Conservation (phyloP, 2,113 vertebrate genomes). For the Cariama cristata region DNA sequence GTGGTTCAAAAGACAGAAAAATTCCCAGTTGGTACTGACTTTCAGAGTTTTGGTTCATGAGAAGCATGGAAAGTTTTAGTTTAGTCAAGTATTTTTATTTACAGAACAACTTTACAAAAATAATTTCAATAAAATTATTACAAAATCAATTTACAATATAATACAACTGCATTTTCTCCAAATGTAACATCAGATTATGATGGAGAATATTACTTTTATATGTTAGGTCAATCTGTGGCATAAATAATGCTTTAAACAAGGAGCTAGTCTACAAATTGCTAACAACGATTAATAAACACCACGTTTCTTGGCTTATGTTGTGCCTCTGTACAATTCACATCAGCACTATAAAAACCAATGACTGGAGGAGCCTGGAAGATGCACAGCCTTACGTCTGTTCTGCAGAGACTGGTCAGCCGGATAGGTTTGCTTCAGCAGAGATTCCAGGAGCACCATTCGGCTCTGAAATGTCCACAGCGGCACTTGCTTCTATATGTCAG, state of each 20-base stretch:
- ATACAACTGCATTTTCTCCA: constrained; percentile 68
- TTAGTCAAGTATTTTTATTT: constrained; percentile 80
- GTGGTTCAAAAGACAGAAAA: background rate
- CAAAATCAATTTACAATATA: constrained; percentile 80
- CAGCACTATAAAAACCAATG: background rate
- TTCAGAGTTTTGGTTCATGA: background rate
- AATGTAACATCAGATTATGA: constrained; percentile 30
- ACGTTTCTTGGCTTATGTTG: constrained; percentile 8
- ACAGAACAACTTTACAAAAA: constrained; percentile 83
- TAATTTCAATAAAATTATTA: constrained; percentile 82
- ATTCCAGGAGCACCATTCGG: rapidly evolving
- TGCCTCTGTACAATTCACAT: constrained; percentile 24
- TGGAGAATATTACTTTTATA: constrained; percentile 59
- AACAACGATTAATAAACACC: constrained; percentile 14
- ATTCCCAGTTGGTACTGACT: background rate
- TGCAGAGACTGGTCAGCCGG: background rate
- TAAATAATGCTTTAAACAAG: constrained; percentile 68
- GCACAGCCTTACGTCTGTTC: background rate
- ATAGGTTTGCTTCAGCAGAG: background rate
- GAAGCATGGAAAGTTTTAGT: background rate
- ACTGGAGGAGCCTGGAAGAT: background rate
- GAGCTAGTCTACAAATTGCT: constrained; percentile 39
- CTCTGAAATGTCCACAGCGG: background rate
- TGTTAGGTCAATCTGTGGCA: constrained; percentile 29
- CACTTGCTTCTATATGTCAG: background rate